Evolutionary conservation across 2,113 vertebrate genomes (phyloP).

Genomic region (Malurus elegans): DNA sequence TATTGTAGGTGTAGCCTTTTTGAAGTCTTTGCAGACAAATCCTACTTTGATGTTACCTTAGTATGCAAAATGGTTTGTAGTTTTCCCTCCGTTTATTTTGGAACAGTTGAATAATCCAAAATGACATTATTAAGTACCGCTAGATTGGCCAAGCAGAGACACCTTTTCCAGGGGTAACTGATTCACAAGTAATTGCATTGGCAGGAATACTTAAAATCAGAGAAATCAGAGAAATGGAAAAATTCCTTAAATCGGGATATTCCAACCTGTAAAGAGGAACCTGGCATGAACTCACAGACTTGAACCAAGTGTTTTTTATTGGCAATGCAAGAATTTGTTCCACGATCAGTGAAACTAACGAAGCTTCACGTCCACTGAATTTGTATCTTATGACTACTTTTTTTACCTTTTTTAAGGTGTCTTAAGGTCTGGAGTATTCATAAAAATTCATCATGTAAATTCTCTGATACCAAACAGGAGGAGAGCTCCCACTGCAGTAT

Average conservation of each 20-base stretch:
- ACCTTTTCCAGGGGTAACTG: not conserved
- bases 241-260: not conserved
- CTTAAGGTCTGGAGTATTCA: not conserved
- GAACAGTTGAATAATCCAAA: not conserved
- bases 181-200: not conserved
- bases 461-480: not conserved
- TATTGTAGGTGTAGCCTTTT: not conserved
- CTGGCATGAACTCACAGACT: not conserved
- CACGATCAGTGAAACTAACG: not conserved
- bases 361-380: not conserved
- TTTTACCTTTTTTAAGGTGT: not conserved
- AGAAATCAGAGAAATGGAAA: conserved; percentile 12
- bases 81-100: not conserved
- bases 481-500: not conserved
- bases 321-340: not conserved
- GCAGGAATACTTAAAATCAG: not conserved
- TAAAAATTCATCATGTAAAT: not conserved
- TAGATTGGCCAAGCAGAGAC: not conserved
- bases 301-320: not conserved
- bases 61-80: not conserved
- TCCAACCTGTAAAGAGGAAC: not conserved
- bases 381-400: not conserved
- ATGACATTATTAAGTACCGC: not conserved
- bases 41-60: not conserved
- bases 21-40: conserved; percentile 11